phyloP scores from a whole-genome alignment of 2,113 vertebrate species.

The Myrmecobius fasciatus region DNA sequence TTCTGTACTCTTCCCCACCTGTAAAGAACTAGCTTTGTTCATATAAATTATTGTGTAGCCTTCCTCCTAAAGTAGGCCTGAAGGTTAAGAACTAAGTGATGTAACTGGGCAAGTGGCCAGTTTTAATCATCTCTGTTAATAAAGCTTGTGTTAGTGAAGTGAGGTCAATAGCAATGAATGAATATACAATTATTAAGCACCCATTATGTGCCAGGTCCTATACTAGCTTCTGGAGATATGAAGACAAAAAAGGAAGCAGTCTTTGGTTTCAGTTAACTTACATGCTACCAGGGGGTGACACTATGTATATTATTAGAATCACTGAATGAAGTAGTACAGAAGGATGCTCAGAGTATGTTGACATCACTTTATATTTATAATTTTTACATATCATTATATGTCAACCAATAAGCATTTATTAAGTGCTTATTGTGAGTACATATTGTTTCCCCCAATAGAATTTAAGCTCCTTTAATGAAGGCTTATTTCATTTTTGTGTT shows the following conservation, averaged over 20 bases:
- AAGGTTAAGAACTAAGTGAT: constrained; percentile 31
- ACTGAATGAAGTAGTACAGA: background rate
- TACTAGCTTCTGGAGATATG: background rate
- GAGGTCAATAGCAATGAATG: background rate
- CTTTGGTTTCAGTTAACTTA: background rate
- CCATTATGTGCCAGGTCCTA: background rate
- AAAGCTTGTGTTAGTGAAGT: background rate
- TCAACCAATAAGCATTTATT: background rate
- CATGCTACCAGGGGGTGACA: background rate
- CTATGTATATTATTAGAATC: background rate
- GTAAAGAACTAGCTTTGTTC: background rate
- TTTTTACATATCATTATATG: background rate
- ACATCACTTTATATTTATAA: background rate
- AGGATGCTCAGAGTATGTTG: background rate
- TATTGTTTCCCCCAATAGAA: background rate
- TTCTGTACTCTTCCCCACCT: background rate
- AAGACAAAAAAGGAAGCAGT: background rate
- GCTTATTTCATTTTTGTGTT: background rate
- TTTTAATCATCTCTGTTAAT: constrained; percentile 30
- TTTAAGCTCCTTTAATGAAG: background rate
- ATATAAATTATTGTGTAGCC: background rate
- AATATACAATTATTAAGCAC: background rate
- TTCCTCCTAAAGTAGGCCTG: constrained; percentile 12
- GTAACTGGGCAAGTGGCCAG: background rate
- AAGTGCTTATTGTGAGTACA: background rate